Conservation (phyloP, 2,113 vertebrate genomes). For the Murina feae region DNA sequence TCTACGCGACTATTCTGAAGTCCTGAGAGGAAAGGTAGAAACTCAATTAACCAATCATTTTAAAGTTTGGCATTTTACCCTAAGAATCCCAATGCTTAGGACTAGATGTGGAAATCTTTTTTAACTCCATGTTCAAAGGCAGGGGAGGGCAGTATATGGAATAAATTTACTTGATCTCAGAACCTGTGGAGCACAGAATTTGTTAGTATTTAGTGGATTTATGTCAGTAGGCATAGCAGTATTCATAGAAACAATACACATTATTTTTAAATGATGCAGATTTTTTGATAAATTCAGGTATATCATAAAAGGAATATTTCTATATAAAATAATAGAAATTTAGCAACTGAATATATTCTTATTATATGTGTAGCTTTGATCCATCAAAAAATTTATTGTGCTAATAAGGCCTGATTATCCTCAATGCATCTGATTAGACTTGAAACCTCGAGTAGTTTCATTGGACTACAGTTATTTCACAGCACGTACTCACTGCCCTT, state of each 20-base stretch:
- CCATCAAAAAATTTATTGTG: neutral
- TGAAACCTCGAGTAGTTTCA: neutral
- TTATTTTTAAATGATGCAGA: neutral
- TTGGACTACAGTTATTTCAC: neutral
- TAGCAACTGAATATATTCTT: neutral
- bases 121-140: neutral
- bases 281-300: neutral
- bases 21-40: neutral
- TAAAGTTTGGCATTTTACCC: neutral
- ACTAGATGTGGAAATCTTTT: neutral
- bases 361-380: neutral
- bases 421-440: neutral
- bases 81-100: neutral
- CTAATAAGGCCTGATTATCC: neutral
- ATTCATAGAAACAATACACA: neutral
- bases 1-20: neutral
- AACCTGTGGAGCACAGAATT: neutral
- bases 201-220: neutral
- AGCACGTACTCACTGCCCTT: neutral
- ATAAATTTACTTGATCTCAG: neutral
- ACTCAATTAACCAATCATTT: neutral
- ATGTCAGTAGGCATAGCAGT: neutral
- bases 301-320: neutral
- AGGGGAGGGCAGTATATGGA: neutral
- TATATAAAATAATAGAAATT: neutral